Evolutionary conservation across 1,140 invertebrate species (phyloP), one percentile per base, ranked within the genome.

Genomic region (Atta cephalotes): DNA sequence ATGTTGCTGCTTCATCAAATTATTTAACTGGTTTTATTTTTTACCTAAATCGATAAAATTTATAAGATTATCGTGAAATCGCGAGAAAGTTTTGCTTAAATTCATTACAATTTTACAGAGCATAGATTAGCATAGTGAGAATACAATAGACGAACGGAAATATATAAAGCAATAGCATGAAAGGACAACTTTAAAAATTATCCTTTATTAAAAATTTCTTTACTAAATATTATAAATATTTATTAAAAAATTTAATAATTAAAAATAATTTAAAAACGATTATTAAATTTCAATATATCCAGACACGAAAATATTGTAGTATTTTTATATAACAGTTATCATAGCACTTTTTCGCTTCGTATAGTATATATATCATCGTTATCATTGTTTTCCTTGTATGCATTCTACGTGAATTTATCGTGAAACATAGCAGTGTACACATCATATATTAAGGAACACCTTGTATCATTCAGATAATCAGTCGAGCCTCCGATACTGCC

Each of bases 391-490:
- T 16, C 28, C 56, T 18, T 49, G 25, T 9, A 45, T 72, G 14
- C 31, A 7, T 5, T 25, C 14, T 58, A 6, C 12, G 5, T 12
- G 28, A 84, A 84, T 49, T 82, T 74, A 74, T 84, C 70, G 16
- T 14, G 39, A n/a, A n/a, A 28, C 14, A 74, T n/a, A 35, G 4
- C 9, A 21, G 16, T 82, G 39, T 14, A 14, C 12, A 10, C n/a
- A 16, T 76, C 9, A 45, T 7, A 45, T 84, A 74, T 84, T 62
- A 51, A 62, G 14, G 1, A 4, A 51, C 35, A 72, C 39, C 4
- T 35, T 62, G 25, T 76, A 62, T 74, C 53, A 49, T 45, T 72
- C 25, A 53, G 53, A 82, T 82, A 72, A 84, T 84, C 56, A 76
- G 56, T 3, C 39, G 68, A 62, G 68, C 56, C 80, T 62, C 70